These are phyloP conservation scores for Cephus cinctus DNA, from an alignment of 1,140 invertebrate species.

Conservation along the genomic window DNA sequence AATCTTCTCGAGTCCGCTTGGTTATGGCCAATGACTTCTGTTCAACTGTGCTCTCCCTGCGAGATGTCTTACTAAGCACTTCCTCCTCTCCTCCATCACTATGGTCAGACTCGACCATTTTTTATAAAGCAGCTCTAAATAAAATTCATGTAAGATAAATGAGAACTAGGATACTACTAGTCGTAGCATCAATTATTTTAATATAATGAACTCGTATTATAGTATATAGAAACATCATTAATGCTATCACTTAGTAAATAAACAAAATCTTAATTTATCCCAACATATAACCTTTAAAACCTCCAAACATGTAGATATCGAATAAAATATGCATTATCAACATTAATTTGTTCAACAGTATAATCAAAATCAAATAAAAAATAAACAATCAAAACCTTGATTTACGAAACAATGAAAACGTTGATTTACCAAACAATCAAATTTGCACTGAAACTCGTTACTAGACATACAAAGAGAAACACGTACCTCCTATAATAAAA, in stretches of 20 bases:
- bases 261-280: constrained; percentile 1
- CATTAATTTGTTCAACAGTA: too few relatives aligned
- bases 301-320: not conserved
- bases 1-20: constrained; percentile 21
- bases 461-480: too few relatives aligned
- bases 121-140: constrained; percentile 4
- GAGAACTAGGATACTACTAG: not conserved
- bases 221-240: constrained; percentile 1
- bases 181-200: not conserved
- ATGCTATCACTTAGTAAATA: constrained; percentile 13
- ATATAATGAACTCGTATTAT: not conserved
- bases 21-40: constrained; percentile 5
- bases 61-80: constrained; percentile 2
- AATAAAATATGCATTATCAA: too few relatives aligned
- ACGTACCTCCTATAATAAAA: too few relatives aligned
- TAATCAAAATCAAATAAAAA: too few relatives aligned
- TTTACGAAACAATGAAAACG: too few relatives aligned
- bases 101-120: constrained; percentile 41
- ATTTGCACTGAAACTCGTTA: too few relatives aligned
- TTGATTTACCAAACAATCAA: too few relatives aligned
- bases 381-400: too few relatives aligned
- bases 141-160: not conserved
- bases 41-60: constrained; percentile 17
- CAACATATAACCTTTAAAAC: not conserved
- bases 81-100: constrained; percentile 25